Conservation (phyloP, 2,888 invertebrate genomes). For the Trachelus troglodyta region DNA sequence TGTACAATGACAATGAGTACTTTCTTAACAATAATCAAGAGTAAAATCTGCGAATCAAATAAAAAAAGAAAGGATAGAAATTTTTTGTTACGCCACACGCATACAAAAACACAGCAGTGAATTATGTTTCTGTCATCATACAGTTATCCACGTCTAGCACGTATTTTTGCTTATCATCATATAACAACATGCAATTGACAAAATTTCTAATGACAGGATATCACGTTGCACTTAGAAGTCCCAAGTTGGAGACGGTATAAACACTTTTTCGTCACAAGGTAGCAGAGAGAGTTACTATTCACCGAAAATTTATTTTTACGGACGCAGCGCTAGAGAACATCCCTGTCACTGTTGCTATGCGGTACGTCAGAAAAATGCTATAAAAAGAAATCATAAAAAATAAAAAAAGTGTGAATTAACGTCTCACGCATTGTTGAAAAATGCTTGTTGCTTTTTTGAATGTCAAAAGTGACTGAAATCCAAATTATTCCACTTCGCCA, state of each 20-base stretch:
- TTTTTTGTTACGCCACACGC: no score
- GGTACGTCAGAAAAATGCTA: constrained; percentile 1
- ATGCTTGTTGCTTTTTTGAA: no score
- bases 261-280: not conserved
- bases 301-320: constrained; percentile 38
- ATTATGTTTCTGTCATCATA: not conserved
- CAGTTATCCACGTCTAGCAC: no score
- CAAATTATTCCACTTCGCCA: no score
- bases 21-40: not conserved
- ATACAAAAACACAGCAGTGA: not conserved
- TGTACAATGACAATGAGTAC: not conserved
- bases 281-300: not conserved
- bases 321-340: constrained; percentile 47
- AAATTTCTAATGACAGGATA: not conserved
- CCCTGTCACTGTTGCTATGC: constrained; percentile 33
- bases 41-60: no score
- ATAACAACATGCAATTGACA: not conserved
- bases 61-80: no score
- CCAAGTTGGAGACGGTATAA: not conserved
- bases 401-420: not conserved
- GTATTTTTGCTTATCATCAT: no score
- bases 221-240: not conserved
- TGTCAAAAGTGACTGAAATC: no score
- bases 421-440: no score
- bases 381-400: not conserved